Percentiles rank a stretch among this genome's conserved stretches.
Evolutionary conservation across 2,113 vertebrate genomes (phyloP).

Genomic region (Abramis brama): DNA sequence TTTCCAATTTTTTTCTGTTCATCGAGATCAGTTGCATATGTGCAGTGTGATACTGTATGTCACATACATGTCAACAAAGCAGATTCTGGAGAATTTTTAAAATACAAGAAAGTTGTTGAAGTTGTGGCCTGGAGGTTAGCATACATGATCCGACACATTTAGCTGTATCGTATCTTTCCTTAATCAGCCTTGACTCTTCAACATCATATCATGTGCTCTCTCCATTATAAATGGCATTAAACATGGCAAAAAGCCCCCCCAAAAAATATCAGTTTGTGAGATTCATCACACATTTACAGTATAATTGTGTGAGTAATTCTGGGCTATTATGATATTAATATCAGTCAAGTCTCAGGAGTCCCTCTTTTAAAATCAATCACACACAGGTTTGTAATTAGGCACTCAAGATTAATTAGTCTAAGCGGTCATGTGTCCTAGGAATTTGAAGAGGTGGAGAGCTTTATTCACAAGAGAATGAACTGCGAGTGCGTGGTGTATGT

Average conservation of each 20-base stretch:
- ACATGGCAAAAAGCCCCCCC: not conserved
- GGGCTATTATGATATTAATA: not conserved
- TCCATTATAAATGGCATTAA: not conserved
- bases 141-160: too few relatives aligned
- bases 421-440: slow-evolving; percentile 39
- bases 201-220: not conserved
- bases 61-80: not conserved
- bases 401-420: slow-evolving; percentile 55
- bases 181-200: not conserved
- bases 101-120: not conserved
- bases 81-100: not conserved
- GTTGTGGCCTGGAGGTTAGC: too few relatives aligned
- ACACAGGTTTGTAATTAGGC: slow-evolving; percentile 34
- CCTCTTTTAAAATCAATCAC: slow-evolving; percentile 8
- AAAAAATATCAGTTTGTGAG: not conserved
- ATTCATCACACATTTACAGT: not conserved
- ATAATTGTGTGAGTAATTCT: not conserved
- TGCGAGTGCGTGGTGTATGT: not conserved
- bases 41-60: not conserved
- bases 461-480: not conserved
- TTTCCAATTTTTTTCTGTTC: not conserved
- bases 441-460: not conserved
- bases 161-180: not conserved
- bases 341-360: slow-evolving; percentile 9
- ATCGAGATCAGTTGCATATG: not conserved